Evolutionary conservation across 2,888 invertebrate species (phyloP).

Genomic region (Ormyrus pomaceus): DNA sequence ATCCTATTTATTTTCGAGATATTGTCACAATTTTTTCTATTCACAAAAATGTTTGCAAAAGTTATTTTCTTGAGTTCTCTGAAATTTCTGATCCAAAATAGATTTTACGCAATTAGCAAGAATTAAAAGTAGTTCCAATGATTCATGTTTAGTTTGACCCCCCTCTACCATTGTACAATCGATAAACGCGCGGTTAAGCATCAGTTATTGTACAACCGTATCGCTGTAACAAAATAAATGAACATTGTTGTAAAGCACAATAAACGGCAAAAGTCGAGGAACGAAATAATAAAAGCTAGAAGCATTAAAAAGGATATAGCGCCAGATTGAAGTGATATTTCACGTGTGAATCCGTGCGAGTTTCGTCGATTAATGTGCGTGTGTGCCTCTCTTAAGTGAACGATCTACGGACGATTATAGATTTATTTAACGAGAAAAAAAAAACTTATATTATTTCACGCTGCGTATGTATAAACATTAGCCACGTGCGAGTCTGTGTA

Average conservation of each 20-base stretch:
- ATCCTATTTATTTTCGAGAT: neutral
- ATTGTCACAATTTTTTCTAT: constrained; percentile 3
- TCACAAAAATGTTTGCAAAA: neutral
- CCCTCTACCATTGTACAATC: constrained; percentile 25
- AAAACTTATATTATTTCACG: constrained; percentile 23
- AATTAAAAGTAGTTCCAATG: neutral
- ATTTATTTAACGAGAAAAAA: neutral
- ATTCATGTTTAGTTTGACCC: constrained; percentile 8
- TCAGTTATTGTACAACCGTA: neutral
- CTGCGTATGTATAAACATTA: neutral
- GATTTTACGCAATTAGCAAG: constrained; percentile 6
- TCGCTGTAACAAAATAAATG: too few species aligned
- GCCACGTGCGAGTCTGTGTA: constrained; percentile 65
- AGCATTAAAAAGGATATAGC: neutral
- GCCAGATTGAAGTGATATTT: neutral
- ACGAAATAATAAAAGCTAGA: too few species aligned
- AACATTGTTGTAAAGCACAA: too few species aligned
- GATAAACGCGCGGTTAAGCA: neutral
- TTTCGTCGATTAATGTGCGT: neutral
- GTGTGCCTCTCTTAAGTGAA: neutral
- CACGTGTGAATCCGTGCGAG: neutral
- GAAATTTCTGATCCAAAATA: constrained; percentile 28
- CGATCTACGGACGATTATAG: too few species aligned
- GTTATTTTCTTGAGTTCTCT: neutral
- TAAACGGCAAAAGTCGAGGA: too few species aligned